Conservation (phyloP, 2,888 invertebrate species). For the Agrotis ipsilon region DNA sequence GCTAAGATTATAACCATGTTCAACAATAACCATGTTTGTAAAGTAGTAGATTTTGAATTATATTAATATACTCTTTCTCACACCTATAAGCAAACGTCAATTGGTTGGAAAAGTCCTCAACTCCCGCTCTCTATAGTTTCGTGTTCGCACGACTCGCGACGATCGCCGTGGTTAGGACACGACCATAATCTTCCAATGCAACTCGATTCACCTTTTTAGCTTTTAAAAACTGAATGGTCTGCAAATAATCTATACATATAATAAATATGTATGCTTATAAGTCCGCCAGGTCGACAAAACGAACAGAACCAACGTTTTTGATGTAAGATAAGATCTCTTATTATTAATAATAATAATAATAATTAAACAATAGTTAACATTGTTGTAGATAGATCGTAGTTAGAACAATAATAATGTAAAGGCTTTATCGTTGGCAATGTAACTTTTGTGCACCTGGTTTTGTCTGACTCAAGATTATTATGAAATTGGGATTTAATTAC, state of each 20-base stretch:
- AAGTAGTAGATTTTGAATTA: not conserved
- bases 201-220: slow-evolving; percentile 24
- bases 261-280: slow-evolving; percentile 72
- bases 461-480: slow-evolving; percentile 74
- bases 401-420: slow-evolving; percentile 74
- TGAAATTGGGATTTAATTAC: slow-evolving; percentile 1
- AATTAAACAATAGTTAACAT: slow-evolving; percentile 60
- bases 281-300: slow-evolving; percentile 89
- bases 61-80: no score
- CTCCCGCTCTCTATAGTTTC: no score
- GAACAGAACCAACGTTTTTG: slow-evolving; percentile 86
- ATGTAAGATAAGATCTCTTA: slow-evolving; percentile 75
- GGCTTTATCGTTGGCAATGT: slow-evolving; percentile 88
- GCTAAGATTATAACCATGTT: no score
- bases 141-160: no score
- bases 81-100: no score
- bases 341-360: slow-evolving; percentile 65
- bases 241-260: slow-evolving; percentile 62
- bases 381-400: slow-evolving; percentile 67
- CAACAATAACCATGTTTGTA: not conserved
- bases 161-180: no score
- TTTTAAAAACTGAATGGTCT: slow-evolving; percentile 48
- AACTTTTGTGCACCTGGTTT: slow-evolving; percentile 89
- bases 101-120: no score
- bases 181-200: slow-evolving; percentile 30